Evolutionary conservation across 2,888 invertebrate species (phyloP).

Genomic region (Patella ulyssiponensis): DNA sequence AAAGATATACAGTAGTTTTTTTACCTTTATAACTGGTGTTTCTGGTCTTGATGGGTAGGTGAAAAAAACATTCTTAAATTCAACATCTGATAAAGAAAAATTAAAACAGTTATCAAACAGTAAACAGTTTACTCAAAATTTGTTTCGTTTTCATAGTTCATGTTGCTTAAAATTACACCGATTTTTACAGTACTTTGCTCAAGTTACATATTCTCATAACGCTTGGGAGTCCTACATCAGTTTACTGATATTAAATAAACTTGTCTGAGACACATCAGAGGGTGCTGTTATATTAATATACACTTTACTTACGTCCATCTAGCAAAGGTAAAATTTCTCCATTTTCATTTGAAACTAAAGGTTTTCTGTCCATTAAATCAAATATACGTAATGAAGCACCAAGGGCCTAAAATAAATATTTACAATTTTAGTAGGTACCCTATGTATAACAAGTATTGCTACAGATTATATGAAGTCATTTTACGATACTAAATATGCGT

Average conservation of each 20-base stretch:
- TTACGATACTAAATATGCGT: not conserved
- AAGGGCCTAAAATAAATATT: conserved; percentile 55
- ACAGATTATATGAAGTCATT: too few species aligned
- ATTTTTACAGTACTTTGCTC: too few species aligned
- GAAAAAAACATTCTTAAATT: conserved; percentile 62
- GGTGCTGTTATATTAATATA: too few species aligned
- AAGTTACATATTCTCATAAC: too few species aligned
- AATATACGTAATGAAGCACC: conserved; percentile 69
- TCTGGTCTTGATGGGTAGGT: conserved; percentile 69
- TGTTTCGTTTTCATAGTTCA: too few species aligned
- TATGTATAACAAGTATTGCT: too few species aligned
- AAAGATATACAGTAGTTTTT: not conserved
- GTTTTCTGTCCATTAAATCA: conserved; percentile 63
- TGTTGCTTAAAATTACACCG: too few species aligned
- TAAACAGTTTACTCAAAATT: too few species aligned
- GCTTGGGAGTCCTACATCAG: too few species aligned
- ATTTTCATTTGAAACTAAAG: conserved; percentile 51
- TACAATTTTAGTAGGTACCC: not conserved
- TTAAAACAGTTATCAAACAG: not conserved
- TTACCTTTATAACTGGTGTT: conserved; percentile 63
- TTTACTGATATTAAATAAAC: too few species aligned
- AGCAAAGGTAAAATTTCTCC: conserved; percentile 43
- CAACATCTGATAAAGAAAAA: conserved; percentile 55
- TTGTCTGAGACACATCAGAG: too few species aligned
- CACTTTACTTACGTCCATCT: conserved; percentile 52